These are phyloP conservation scores for Alligator mississippiensis DNA, from an alignment of 2,113 vertebrate genomes.

Conservation along the genomic window DNA sequence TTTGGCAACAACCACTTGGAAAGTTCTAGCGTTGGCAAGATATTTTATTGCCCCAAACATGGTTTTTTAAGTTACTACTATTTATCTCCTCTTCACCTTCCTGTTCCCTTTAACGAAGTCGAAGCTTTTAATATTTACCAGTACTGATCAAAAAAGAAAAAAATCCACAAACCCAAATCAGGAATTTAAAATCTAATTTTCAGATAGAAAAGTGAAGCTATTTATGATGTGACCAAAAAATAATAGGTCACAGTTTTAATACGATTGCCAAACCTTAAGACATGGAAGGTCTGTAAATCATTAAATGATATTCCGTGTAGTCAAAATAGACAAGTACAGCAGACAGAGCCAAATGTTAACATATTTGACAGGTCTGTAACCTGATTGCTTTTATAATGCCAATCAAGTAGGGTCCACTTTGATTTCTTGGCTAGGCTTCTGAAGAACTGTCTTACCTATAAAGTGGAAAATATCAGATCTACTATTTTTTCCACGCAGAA, in stretches of 20 bases:
- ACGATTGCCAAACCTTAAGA: conserved; percentile 62
- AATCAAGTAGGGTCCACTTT: conserved; percentile 78
- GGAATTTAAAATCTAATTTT: conserved; percentile 46
- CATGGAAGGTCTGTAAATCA: conserved; percentile 78
- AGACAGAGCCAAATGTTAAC: conserved; percentile 73
- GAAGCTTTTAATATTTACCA: conserved; percentile 27
- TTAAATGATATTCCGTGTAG: conserved; percentile 74
- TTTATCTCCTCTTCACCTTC: neutral
- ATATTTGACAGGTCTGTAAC: conserved; percentile 77
- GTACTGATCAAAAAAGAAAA: neutral
- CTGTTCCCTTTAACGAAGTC: conserved; percentile 21
- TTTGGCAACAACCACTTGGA: neutral
- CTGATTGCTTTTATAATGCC: conserved; percentile 84
- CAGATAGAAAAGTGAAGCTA: conserved; percentile 56
- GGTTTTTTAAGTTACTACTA: conserved; percentile 35
- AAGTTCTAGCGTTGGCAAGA: neutral
- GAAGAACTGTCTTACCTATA: conserved; percentile 73
- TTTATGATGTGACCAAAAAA: conserved; percentile 65
- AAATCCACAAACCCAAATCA: neutral
- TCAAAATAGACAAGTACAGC: conserved; percentile 78
- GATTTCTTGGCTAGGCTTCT: conserved; percentile 79
- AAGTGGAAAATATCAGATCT: conserved; percentile 74
- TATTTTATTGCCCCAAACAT: neutral
- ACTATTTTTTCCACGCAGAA: conserved; percentile 60
- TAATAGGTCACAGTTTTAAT: conserved; percentile 66